phyloP scores from a whole-genome alignment of 2,888 invertebrate genomes.

The Trisateles emortualis region DNA sequence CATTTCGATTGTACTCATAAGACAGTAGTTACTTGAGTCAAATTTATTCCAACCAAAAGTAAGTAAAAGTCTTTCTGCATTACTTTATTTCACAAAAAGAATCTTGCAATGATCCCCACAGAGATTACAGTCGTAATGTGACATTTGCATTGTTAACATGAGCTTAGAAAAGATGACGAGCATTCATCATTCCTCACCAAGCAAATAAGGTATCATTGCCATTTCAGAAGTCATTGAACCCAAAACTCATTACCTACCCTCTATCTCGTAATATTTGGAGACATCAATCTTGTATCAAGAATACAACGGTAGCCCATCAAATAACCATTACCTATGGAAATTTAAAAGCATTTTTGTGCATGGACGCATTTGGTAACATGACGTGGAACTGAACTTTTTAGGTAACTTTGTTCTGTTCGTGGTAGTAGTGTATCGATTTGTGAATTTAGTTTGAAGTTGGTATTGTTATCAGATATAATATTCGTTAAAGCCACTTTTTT shows the following conservation, averaged over 20 bases:
- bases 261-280: slow-evolving; percentile 53
- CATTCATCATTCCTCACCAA: slow-evolving; percentile 19
- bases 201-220: slow-evolving; percentile 30
- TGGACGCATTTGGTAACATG: slow-evolving; percentile 4
- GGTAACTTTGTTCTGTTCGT: neutral
- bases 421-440: neutral
- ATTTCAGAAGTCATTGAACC: slow-evolving; percentile 40
- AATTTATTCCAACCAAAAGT: no score
- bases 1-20: no score
- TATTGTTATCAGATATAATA: no score
- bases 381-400: neutral
- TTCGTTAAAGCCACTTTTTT: no score
- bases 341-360: slow-evolving; percentile 37
- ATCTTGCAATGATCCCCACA: neutral
- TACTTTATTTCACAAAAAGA: neutral
- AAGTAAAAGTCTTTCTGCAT: neutral
- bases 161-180: slow-evolving; percentile 6
- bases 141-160: slow-evolving; percentile 3
- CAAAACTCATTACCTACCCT: slow-evolving; percentile 36
- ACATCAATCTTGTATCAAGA: slow-evolving; percentile 70
- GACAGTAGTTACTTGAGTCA: no score
- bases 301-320: slow-evolving; percentile 59
- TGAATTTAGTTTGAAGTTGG: no score
- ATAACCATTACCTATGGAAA: slow-evolving; percentile 62
- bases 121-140: slow-evolving; percentile 1